A percentile compares a stretch with the other conserved stretches of the same genome.
Conservation (phyloP, 1,140 invertebrate species). For the Drosophila orena region DNA sequence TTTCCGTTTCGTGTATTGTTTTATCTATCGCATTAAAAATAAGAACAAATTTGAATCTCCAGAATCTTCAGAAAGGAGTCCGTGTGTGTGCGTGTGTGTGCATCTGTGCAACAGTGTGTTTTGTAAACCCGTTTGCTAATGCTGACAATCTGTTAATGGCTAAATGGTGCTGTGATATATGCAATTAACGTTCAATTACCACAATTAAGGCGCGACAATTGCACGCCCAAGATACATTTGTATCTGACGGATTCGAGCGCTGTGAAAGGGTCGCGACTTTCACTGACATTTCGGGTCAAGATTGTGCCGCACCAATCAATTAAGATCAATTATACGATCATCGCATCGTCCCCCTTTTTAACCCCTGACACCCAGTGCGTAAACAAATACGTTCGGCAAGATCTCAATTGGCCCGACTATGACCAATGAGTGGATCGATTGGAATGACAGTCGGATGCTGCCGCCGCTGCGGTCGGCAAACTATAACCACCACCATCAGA, state of each 20-base stretch:
- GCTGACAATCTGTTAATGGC: conserved; percentile 34
- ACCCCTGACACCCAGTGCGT: conserved; percentile 67
- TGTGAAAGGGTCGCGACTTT: conserved; percentile 72
- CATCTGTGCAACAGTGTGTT: conserved; percentile 9
- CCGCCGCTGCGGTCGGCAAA: conserved; percentile 73
- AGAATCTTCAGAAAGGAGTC: conserved; percentile 40
- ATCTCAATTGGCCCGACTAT: conserved; percentile 61
- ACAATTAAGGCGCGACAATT: conserved; percentile 39
- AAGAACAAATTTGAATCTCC: conserved; percentile 59
- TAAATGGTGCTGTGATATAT: conserved; percentile 50
- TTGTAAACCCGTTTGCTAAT: conserved; percentile 23
- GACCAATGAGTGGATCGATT: conserved; percentile 85
- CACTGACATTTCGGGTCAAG: conserved; percentile 79
- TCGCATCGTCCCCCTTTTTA: conserved; percentile 43
- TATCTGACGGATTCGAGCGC: conserved; percentile 40
- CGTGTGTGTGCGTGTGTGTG: background rate
- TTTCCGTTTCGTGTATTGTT: conserved; percentile 59
- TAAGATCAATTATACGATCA: conserved; percentile 65
- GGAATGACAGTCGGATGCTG: conserved; percentile 81
- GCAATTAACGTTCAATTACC: conserved; percentile 53
- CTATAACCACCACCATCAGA: conserved; percentile 63
- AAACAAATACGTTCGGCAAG: conserved; percentile 27
- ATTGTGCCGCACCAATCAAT: conserved; percentile 78
- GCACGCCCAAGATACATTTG: conserved; percentile 62
- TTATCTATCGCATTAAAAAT: conserved; percentile 11